phyloP scores from a whole-genome alignment of 2,113 vertebrate genomes.

The Clupea harengus region DNA sequence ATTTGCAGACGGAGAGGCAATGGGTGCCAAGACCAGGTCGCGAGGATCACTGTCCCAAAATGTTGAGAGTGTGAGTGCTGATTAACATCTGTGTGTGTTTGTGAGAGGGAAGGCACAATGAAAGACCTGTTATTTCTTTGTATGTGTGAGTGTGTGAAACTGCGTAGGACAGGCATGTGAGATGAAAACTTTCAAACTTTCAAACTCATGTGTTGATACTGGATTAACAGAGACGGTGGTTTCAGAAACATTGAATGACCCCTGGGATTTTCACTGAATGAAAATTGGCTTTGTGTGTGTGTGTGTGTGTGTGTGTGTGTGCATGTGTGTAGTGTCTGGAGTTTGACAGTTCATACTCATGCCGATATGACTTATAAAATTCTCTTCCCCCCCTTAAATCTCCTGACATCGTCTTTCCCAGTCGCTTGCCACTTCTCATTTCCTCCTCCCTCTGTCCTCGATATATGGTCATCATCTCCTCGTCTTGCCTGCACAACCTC shows the following conservation, averaged over 20 bases:
- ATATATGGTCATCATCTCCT: constrained; percentile 53
- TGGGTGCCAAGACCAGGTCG: constrained; percentile 41
- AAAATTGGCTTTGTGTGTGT: not conserved
- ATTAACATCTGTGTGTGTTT: constrained; percentile 22
- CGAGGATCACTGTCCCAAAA: constrained; percentile 25
- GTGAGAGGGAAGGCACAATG: not conserved
- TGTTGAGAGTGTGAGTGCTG: constrained; percentile 20
- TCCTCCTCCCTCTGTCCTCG: constrained; percentile 39
- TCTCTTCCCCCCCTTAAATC: not conserved
- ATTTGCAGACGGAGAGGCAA: constrained; percentile 34
- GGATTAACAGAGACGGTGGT: not conserved
- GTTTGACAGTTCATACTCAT: not conserved
- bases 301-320: not conserved
- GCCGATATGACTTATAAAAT: constrained; percentile 37
- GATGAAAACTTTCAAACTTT: not conserved
- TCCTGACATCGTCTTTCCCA: constrained; percentile 37
- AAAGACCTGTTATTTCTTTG: not conserved
- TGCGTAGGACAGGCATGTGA: not conserved
- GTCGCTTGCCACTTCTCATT: constrained; percentile 4
- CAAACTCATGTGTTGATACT: not conserved
- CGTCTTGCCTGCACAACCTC: constrained; percentile 31
- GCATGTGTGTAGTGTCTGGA: not conserved
- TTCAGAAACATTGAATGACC: not conserved
- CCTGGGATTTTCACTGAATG: not conserved
- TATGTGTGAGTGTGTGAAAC: not conserved